Base-by-base conservation (phyloP, 2,888 invertebrate genomes). In the Lycophotia porphyrea region DNA sequence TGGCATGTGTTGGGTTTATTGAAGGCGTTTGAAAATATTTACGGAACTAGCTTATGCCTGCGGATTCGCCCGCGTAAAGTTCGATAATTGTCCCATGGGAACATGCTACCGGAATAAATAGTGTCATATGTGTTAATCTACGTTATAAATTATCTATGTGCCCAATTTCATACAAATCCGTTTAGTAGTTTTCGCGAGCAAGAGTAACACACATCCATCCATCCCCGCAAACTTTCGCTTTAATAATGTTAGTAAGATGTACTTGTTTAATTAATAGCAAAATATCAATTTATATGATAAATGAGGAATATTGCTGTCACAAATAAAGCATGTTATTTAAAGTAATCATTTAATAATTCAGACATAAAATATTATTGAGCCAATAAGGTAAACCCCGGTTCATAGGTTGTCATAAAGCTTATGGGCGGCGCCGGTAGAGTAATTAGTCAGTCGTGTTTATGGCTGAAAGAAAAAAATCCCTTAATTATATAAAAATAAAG, bases 251-350 rank as follows among this genome's bases (percentile, higher is more conserved):
- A 34, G 34, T 34, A 4, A 34, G 34, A 34, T 34, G 49, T 27
- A 47, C 52, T 52, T n/a, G 18, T 47, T 61, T 49, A 74, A 75
- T 69, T 24, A 47, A 67, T 67, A 63, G 39, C 58, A 27, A 63
- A 70, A 70, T 72, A 76, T 70, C 39, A 84, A 76, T 34, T 49
- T 21, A n/a, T 8, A 60, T 73, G 66, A 76, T 67, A 55, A 70
- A 84, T 70, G 27, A 63, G 70, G 31, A 82, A 81, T 60, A 68
- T 36, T 49, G 39, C 2, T 60, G 63, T 84, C 63, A 18, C 27
- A 36, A 74, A 74, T 66, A 61, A 83, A 71, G 47, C 66, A 60
- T n/a, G 4, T 39, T 27, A 11, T 49, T 67, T 27, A 44, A 27
- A 63, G 55, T 39, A 34, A 49, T 71, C 34, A 72, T 52, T 58